phyloP scores from a whole-genome alignment of 2,797 vertebrate genomes.

The Orientallactaga sibirica region DNA sequence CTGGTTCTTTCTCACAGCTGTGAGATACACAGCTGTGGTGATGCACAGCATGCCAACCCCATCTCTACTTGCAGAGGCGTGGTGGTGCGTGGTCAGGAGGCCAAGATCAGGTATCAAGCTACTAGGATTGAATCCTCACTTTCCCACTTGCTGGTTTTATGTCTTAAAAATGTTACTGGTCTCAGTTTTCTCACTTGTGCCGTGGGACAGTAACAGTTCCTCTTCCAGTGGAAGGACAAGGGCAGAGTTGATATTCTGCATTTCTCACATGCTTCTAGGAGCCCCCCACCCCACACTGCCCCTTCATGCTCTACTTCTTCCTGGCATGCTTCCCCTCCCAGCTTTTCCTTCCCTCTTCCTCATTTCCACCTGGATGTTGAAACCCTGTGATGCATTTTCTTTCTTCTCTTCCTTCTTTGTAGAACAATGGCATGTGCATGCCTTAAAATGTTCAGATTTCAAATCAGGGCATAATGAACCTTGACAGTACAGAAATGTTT shows the following conservation, averaged over 20 bases:
- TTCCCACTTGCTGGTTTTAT: neutral
- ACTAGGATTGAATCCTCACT: neutral
- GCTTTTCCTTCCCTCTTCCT: neutral
- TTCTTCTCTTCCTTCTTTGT: neutral
- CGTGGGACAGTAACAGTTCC: too few species aligned
- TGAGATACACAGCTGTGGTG: neutral
- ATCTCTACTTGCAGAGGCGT: neutral
- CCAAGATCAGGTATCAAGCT: neutral
- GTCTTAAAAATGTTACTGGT: neutral
- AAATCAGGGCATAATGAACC: neutral
- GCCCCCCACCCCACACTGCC: neutral
- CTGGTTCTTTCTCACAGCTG: neutral
- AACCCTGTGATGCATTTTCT: neutral
- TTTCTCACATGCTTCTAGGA: neutral
- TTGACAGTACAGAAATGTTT: neutral
- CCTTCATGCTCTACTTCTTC: neutral
- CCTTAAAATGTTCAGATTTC: slow-evolving; percentile 1
- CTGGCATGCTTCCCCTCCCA: neutral
- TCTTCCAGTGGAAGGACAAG: neutral
- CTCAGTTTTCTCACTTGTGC: neutral
- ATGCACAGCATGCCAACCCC: neutral
- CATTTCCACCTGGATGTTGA: neutral
- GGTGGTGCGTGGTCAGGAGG: neutral
- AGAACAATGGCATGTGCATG: neutral
- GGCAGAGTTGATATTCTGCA: rapidly evolving